Conservation (phyloP, 2,888 invertebrate species). For the Idaea dimidiata region DNA sequence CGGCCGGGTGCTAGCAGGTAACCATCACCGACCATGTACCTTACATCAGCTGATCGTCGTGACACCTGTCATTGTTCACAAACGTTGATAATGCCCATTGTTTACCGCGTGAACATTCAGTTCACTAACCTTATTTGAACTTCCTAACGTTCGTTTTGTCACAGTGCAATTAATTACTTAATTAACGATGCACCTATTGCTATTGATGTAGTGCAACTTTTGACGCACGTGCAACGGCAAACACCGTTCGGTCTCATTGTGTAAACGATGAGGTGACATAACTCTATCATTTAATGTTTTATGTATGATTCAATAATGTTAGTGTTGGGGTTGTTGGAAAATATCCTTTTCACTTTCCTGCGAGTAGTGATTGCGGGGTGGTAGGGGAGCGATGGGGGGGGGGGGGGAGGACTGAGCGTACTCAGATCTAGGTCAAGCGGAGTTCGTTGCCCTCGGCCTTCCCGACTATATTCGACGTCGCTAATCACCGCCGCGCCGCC, state of each 20-base stretch:
- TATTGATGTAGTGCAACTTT: neutral
- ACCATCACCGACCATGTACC: conserved; percentile 39
- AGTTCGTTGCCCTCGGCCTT: conserved; percentile 81
- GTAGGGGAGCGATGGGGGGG: conserved; percentile 25
- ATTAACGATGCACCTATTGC: conserved; percentile 11
- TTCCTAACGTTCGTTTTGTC: conserved; percentile 25
- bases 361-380: conserved; percentile 31
- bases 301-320: conserved; percentile 23
- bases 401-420: conserved; percentile 38
- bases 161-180: conserved; percentile 22
- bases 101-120: conserved; percentile 35
- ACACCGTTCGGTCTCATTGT: conserved; percentile 10
- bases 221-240: conserved; percentile 17
- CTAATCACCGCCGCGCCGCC: conserved; percentile 59
- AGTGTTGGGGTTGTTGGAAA: conserved; percentile 38
- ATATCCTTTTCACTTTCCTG: conserved; percentile 75
- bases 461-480: conserved; percentile 78
- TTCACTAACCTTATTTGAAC: conserved; percentile 30
- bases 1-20: conserved; percentile 75
- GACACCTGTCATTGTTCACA: conserved; percentile 36
- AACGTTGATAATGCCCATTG: conserved; percentile 27
- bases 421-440: conserved; percentile 76
- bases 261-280: conserved; percentile 14
- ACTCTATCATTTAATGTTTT: conserved; percentile 8
- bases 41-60: conserved; percentile 52